A percentile compares a stretch with the other conserved stretches of the same genome.
phyloP scores from a whole-genome alignment of 2,113 vertebrate species.

The Rhineura floridana region DNA sequence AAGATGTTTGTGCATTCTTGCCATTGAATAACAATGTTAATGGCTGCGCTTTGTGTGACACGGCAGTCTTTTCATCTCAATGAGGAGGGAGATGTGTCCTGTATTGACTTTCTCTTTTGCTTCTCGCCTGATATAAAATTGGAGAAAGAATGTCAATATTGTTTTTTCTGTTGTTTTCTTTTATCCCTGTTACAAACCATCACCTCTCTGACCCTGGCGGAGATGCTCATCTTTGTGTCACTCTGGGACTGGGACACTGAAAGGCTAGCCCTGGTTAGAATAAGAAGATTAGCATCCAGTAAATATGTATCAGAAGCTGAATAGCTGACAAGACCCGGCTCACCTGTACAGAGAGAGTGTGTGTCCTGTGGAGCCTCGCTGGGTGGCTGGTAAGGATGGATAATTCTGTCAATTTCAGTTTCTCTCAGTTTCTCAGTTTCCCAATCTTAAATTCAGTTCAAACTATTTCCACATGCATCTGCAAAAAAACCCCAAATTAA shows the following conservation, averaged over 20 bases:
- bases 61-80: background rate
- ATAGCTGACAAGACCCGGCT: background rate
- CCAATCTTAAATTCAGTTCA: too few relatives aligned
- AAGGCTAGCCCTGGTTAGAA: background rate
- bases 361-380: too few relatives aligned
- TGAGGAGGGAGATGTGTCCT: background rate
- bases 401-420: too few relatives aligned
- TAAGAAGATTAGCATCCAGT: background rate
- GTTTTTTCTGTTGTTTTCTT: background rate
- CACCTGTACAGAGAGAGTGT: background rate
- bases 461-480: too few relatives aligned
- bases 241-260: background rate
- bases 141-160: background rate
- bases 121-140: background rate
- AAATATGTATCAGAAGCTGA: background rate
- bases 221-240: background rate
- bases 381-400: background rate
- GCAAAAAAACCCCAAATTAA: too few relatives aligned
- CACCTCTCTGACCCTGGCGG: background rate
- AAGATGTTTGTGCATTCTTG: background rate
- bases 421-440: too few relatives aligned
- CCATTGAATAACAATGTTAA: background rate
- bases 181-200: background rate
- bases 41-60: background rate
- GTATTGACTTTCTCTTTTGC: background rate